phyloP scores from a whole-genome alignment of 2,888 invertebrate genomes.

The Phengaris alcon region DNA sequence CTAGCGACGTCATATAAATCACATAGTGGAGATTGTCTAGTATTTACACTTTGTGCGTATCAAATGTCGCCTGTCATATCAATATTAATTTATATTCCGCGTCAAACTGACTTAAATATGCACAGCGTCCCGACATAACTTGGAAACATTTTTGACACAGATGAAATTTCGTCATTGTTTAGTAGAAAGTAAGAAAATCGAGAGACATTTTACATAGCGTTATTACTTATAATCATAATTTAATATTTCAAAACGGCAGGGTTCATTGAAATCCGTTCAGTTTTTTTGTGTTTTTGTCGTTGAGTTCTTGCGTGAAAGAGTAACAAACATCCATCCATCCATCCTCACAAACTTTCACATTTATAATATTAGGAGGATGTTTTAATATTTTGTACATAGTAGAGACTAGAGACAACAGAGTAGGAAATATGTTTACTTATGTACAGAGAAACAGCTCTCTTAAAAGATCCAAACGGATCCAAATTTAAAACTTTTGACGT shows the following conservation, averaged over 20 bases:
- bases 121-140: not conserved
- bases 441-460: too few species aligned
- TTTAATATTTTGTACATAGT: not conserved
- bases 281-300: too few species aligned
- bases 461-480: not conserved
- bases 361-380: too few species aligned
- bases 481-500: too few species aligned
- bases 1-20: slow-evolving; percentile 39
- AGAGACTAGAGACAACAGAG: not conserved
- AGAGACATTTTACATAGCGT: not conserved
- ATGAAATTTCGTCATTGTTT: slow-evolving; percentile 16
- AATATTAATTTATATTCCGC: slow-evolving; percentile 41
- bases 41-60: slow-evolving; percentile 39
- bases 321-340: too few species aligned
- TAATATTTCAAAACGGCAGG: not conserved
- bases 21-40: slow-evolving; percentile 39
- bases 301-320: too few species aligned
- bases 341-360: too few species aligned
- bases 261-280: too few species aligned
- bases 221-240: not conserved
- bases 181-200: slow-evolving; percentile 7
- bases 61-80: slow-evolving; percentile 40
- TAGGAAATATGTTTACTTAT: too few species aligned
- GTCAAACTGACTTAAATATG: slow-evolving; percentile 13
- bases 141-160: slow-evolving; percentile 15